phyloP scores from a whole-genome alignment of 2,888 invertebrate species.

The Lamellibrachia satsuma region DNA sequence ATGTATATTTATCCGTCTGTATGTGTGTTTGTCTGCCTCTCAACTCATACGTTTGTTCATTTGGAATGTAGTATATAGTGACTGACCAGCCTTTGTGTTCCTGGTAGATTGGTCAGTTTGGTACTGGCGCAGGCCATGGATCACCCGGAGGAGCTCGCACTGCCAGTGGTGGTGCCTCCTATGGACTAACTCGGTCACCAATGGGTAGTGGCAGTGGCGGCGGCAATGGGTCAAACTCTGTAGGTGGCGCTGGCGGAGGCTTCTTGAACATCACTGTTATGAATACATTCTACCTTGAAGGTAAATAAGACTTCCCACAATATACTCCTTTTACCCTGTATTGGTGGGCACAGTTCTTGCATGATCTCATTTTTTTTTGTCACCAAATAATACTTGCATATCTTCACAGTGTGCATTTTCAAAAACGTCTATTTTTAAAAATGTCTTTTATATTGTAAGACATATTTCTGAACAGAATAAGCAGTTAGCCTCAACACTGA shows the following conservation, averaged over 20 bases:
- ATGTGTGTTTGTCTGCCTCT: background rate
- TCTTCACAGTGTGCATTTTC: no score
- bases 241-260: constrained; percentile 50
- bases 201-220: constrained; percentile 50
- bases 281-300: constrained; percentile 43
- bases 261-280: constrained; percentile 46
- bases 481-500: no score
- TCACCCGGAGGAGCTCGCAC: constrained; percentile 45
- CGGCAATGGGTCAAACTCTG: constrained; percentile 41
- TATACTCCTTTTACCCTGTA: background rate
- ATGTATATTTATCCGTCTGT: background rate
- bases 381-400: no score
- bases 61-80: background rate
- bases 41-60: background rate
- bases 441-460: no score
- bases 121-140: constrained; percentile 50
- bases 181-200: constrained; percentile 44
- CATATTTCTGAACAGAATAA: no score
- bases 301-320: constrained; percentile 34
- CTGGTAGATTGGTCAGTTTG: constrained; percentile 34
- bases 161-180: constrained; percentile 43
- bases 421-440: no score
- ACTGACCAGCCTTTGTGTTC: background rate
- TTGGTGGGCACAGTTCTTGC: background rate
- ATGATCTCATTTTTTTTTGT: background rate